These are phyloP conservation scores for Acrobasis consociella DNA, from an alignment of 2,888 invertebrate genomes.

Conservation along the genomic window DNA sequence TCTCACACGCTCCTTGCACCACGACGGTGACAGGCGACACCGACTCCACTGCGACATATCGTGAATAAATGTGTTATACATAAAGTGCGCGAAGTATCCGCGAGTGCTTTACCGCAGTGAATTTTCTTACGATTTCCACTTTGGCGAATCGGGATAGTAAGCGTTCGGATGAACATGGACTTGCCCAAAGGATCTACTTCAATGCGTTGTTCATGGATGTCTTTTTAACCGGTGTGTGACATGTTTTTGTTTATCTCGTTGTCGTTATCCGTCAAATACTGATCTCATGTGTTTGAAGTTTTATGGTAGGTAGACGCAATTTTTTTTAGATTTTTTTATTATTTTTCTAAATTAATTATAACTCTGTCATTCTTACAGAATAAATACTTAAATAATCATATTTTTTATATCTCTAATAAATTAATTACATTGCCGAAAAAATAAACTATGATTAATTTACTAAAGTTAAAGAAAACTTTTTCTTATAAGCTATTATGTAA, in stretches of 20 bases:
- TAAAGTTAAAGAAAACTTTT: neutral
- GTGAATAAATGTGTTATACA: constrained; percentile 50
- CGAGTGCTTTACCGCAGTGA: constrained; percentile 50
- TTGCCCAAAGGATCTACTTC: constrained; percentile 76
- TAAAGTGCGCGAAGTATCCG: constrained; percentile 43
- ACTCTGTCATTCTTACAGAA: too few relatives aligned
- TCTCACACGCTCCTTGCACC: constrained; percentile 66
- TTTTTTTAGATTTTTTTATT: neutral
- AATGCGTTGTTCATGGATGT: constrained; percentile 83
- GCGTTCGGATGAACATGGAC: constrained; percentile 77
- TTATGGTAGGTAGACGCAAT: constrained; percentile 32
- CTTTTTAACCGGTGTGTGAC: constrained; percentile 79
- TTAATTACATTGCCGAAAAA: too few relatives aligned
- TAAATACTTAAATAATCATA: too few relatives aligned
- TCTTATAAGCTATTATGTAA: neutral
- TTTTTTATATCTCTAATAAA: too few relatives aligned
- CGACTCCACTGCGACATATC: constrained; percentile 51
- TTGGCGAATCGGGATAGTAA: constrained; percentile 53
- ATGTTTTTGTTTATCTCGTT: constrained; percentile 45
- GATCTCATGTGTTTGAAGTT: constrained; percentile 21
- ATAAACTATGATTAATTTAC: neutral
- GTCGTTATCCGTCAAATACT: constrained; percentile 29
- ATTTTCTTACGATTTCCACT: constrained; percentile 42
- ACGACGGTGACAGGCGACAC: constrained; percentile 62
- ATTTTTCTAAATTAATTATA: neutral